Evolutionary conservation across 1,140 invertebrate species (phyloP), one percentile per base, ranked within the genome.

Genomic region (Scaptomyza montana): DNA sequence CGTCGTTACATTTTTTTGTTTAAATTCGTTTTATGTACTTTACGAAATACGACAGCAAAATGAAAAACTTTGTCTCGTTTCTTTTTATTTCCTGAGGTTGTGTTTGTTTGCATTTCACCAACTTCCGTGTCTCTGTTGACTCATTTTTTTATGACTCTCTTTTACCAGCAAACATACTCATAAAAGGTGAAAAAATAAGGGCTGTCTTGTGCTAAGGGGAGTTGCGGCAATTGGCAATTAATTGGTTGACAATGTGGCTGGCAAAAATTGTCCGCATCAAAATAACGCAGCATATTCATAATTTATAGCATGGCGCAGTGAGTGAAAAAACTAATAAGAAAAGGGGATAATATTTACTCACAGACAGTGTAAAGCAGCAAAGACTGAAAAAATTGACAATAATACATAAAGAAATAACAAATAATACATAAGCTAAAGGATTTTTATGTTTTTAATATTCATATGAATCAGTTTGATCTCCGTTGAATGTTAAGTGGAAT

Each of bases 201-300:
- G 12, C 13, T 9, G 21, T 0, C 21, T 25, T 25, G 21, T 6
- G 21, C 10, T 10, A 7, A 13, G 10, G 45, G 16, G 19, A n/a
- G 10, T 12, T 73, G 74, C 69, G 82, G 80, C 82, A 81, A 87
- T 85, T 80, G 82, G 64, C 80, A 86, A 77, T 85, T 80, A 84
- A 80, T 77, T 68, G 68, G 59, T 70, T 16, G 43, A 46, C 60
- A 66, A 72, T 60, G 47, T 53, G 75, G 53, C 61, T 62, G 67
- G 66, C 36, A 60, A 62, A 36, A 70, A 76, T 46, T 47, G 80
- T 72, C 65, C 80, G 71, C 74, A 73, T 69, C 67, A 62, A 84
- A 76, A 64, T 79, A 54, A 71, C 68, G 71, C 73, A 67, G 51
- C 69, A 68, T 67, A 80, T 85, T 81, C 80, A 86, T 85, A 74